These are phyloP conservation scores for Catharus fuscescens DNA, from an alignment of 2,113 vertebrate genomes.

Conservation along the genomic window DNA sequence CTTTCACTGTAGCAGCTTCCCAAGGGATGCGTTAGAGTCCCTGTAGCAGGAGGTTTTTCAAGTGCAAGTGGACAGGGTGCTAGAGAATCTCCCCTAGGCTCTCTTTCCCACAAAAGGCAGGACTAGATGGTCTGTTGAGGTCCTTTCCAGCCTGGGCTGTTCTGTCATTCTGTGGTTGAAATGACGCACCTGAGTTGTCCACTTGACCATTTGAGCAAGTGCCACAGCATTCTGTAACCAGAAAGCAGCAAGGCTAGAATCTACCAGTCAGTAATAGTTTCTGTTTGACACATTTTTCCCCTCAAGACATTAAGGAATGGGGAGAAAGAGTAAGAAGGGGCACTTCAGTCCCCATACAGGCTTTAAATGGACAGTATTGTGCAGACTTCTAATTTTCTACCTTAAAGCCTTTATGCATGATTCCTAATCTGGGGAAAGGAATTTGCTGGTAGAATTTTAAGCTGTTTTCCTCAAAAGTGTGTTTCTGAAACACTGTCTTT, in stretches of 20 bases:
- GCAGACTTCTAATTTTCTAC: not conserved
- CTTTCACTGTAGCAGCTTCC: not conserved
- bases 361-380: not conserved
- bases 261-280: not conserved
- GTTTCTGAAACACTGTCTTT: not conserved
- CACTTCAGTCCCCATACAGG: not conserved
- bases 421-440: not conserved
- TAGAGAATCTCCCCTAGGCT: not conserved
- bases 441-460: conserved; percentile 4
- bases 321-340: not conserved
- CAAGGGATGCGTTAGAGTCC: accelerated
- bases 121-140: not conserved
- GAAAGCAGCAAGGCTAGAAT: not conserved
- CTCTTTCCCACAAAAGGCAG: not conserved
- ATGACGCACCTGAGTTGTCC: not conserved
- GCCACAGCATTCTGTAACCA: not conserved
- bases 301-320: not conserved
- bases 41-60: not conserved
- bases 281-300: not conserved
- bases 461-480: not conserved
- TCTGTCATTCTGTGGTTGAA: not conserved
- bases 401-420: not conserved
- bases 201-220: not conserved
- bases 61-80: not conserved
- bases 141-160: not conserved